phyloP scores from a whole-genome alignment of 1,140 invertebrate genomes.

The Drosophila lacteicornis region DNA sequence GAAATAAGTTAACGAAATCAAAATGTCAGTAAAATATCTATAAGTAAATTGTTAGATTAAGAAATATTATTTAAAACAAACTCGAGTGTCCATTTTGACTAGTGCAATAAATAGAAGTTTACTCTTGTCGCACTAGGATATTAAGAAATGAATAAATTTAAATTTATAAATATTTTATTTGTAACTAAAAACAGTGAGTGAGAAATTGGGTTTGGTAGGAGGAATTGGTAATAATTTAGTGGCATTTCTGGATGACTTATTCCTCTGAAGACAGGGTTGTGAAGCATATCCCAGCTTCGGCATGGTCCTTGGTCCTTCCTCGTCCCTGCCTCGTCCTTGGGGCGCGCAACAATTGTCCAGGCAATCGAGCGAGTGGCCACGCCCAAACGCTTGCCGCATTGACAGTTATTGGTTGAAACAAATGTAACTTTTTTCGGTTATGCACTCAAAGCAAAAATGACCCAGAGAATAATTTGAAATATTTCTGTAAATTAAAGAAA shows the following conservation, averaged over 20 bases:
- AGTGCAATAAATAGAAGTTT: no score
- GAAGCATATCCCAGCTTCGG: constrained; percentile 2
- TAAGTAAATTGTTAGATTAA: no score
- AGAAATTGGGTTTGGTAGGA: no score
- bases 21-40: no score
- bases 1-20: no score
- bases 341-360: constrained; percentile 60
- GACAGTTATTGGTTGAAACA: constrained; percentile 65
- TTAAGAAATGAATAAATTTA: no score
- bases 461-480: neutral
- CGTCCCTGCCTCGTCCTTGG: neutral
- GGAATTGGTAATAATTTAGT: neutral
- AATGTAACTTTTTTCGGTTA: constrained; percentile 44
- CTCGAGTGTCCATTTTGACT: no score
- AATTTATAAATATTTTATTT: neutral
- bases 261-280: neutral
- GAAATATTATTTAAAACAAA: no score
- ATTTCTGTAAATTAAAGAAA: no score
- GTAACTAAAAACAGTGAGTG: no score
- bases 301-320: neutral
- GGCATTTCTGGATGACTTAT: neutral
- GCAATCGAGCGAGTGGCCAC: constrained; percentile 54
- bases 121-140: no score
- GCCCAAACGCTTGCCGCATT: constrained; percentile 62
- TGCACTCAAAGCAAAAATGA: neutral